These are phyloP conservation scores for Polyommatus icarus DNA, from an alignment of 2,888 invertebrate genomes.

Conservation along the genomic window DNA sequence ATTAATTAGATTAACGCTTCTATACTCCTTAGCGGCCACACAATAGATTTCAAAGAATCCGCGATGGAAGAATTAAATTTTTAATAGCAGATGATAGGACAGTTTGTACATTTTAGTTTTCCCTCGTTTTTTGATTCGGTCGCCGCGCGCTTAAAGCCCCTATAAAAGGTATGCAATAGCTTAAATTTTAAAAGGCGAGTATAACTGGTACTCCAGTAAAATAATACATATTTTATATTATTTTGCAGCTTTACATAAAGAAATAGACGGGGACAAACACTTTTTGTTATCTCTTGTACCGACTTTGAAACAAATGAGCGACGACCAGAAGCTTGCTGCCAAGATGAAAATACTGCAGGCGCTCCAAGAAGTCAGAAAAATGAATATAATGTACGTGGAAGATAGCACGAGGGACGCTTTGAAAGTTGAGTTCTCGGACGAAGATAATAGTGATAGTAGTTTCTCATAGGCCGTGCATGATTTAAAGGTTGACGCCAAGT, in stretches of 20 bases:
- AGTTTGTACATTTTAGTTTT: too few relatives aligned
- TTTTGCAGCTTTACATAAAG: not conserved
- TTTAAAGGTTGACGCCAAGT: not conserved
- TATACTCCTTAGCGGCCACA: too few relatives aligned
- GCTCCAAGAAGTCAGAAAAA: not conserved
- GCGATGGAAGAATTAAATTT: too few relatives aligned
- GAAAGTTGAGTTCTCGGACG: not conserved
- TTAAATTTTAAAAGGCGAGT: too few relatives aligned
- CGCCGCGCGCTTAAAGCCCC: too few relatives aligned
- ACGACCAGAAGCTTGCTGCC: not conserved
- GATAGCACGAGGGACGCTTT: not conserved
- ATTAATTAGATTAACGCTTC: too few relatives aligned
- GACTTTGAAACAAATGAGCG: constrained; percentile 4
- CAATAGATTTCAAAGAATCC: too few relatives aligned
- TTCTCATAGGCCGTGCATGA: not conserved
- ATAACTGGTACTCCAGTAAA: too few relatives aligned
- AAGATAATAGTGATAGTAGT: not conserved
- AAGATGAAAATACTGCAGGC: not conserved
- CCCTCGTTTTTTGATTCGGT: too few relatives aligned
- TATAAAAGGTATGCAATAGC: too few relatives aligned
- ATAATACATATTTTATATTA: not conserved
- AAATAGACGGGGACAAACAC: not conserved
- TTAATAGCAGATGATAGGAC: too few relatives aligned
- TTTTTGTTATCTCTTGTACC: not conserved
- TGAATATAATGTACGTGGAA: not conserved